A percentile compares a stretch with the other conserved stretches of the same genome.
phyloP scores from a whole-genome alignment of 2,888 invertebrate species.

The Oligia fasciuncula region DNA sequence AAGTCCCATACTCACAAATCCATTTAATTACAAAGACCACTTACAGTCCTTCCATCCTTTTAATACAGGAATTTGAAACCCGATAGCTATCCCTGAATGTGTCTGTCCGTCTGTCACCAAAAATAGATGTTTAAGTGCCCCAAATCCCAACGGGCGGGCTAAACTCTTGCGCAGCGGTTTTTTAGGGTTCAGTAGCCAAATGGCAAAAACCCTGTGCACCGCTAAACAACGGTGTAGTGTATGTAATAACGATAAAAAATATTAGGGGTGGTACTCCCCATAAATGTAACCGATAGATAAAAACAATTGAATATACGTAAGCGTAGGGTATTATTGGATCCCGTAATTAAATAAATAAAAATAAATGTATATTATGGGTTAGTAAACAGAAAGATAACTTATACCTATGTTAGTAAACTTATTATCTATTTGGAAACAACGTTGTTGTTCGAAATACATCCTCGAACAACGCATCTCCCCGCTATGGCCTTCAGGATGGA shows the following conservation, averaged over 20 bases:
- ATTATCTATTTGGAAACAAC: too few relatives aligned
- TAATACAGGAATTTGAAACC: slow-evolving; percentile 60
- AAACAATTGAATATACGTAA: background rate
- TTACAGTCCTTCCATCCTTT: slow-evolving; percentile 57
- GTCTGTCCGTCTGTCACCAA: slow-evolving; percentile 55
- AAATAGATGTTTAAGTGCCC: slow-evolving; percentile 65
- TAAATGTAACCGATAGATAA: background rate
- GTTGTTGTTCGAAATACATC: too few relatives aligned
- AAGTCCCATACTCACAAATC: slow-evolving; percentile 34
- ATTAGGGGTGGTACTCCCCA: background rate
- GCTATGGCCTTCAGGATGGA: too few relatives aligned
- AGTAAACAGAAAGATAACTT: too few relatives aligned
- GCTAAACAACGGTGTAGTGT: background rate
- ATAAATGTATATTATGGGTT: too few relatives aligned
- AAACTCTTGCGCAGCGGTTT: slow-evolving; percentile 65
- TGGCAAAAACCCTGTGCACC: background rate
- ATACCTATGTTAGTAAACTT: too few relatives aligned
- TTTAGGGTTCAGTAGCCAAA: slow-evolving; percentile 21
- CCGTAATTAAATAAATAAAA: too few relatives aligned
- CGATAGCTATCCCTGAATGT: slow-evolving; percentile 52
- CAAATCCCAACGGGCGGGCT: slow-evolving; percentile 62
- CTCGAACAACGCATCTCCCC: too few relatives aligned
- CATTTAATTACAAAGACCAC: slow-evolving; percentile 51
- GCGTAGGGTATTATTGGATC: background rate
- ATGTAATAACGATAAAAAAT: background rate